Conservation (phyloP, 2,888 invertebrate species). For the Athalia rosae region DNA sequence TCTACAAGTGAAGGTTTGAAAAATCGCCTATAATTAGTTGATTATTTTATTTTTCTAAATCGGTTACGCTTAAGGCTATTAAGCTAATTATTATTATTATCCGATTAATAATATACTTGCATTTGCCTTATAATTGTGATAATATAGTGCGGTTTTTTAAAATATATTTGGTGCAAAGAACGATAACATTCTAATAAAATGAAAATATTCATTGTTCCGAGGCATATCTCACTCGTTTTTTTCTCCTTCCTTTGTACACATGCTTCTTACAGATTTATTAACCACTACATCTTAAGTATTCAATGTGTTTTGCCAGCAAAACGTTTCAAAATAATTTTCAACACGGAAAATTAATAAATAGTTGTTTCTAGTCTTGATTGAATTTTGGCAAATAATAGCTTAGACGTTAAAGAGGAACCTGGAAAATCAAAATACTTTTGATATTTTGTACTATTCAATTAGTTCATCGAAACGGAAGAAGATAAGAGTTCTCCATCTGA, state of each 20-base stretch:
- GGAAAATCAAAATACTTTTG: neutral
- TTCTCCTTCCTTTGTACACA: neutral
- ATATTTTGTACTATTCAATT: conserved; percentile 1
- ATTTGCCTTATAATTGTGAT: neutral
- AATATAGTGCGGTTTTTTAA: neutral
- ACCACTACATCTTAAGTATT: neutral
- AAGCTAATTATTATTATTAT: neutral
- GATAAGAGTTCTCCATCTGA: neutral
- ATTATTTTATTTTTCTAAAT: conserved; percentile 14
- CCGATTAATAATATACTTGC: neutral
- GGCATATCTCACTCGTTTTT: neutral
- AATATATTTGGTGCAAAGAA: neutral
- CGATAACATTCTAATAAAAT: too few relatives aligned
- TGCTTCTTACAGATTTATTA: neutral
- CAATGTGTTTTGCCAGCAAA: conserved; percentile 35
- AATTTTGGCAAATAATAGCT: neutral
- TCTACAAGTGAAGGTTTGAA: neutral
- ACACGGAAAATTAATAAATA: too few relatives aligned
- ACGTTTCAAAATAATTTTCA: neutral
- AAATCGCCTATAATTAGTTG: neutral
- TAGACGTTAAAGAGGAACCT: neutral
- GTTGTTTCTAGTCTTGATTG: neutral
- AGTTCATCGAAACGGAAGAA: neutral
- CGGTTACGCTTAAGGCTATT: neutral
- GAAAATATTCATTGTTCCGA: too few relatives aligned